A percentile compares a stretch with the other conserved stretches of the same genome.
Evolutionary conservation across 1,140 invertebrate genomes (phyloP).

Genomic region (Ostrea denselamellosa): DNA sequence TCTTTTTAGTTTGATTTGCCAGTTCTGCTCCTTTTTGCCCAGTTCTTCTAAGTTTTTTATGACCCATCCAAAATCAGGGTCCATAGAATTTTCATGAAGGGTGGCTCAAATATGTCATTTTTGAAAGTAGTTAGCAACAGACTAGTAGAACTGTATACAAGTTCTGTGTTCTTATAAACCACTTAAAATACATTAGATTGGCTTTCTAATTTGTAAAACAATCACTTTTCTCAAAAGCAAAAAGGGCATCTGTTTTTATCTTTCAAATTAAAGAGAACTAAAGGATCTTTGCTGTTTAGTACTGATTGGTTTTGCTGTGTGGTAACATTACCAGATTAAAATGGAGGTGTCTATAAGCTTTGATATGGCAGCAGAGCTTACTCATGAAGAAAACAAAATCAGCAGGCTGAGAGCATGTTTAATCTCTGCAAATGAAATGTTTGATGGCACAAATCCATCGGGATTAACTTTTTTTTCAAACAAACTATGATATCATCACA

Average conservation of each 20-base stretch:
- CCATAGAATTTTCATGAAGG: not conserved
- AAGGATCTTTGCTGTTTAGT: not conserved
- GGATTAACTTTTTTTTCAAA: slow-evolving; percentile 26
- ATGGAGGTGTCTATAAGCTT: not conserved
- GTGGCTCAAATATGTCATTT: not conserved
- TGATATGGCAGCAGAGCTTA: slow-evolving; percentile 18
- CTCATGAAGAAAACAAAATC: not conserved
- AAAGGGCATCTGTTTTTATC: not conserved
- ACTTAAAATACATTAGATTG: slow-evolving; percentile 9
- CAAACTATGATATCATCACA: not conserved
- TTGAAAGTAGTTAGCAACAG: not conserved
- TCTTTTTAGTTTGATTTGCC: not conserved
- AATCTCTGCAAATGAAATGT: slow-evolving; percentile 24
- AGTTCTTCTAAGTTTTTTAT: not conserved
- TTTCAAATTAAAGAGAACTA: slow-evolving; percentile 4
- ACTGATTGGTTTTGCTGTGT: slow-evolving; percentile 27
- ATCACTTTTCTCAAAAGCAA: not conserved
- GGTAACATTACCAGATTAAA: slow-evolving; percentile 31
- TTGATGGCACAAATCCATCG: slow-evolving; percentile 26
- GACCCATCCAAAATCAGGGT: not conserved
- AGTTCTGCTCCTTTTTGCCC: not conserved
- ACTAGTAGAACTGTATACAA: not conserved
- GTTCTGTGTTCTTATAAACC: not conserved
- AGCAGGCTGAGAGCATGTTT: not conserved
- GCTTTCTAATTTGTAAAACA: slow-evolving; percentile 22